These are phyloP conservation scores for Trissoscelio sp. DNA, from an alignment of 2,888 invertebrate genomes.

Conservation along the genomic window DNA sequence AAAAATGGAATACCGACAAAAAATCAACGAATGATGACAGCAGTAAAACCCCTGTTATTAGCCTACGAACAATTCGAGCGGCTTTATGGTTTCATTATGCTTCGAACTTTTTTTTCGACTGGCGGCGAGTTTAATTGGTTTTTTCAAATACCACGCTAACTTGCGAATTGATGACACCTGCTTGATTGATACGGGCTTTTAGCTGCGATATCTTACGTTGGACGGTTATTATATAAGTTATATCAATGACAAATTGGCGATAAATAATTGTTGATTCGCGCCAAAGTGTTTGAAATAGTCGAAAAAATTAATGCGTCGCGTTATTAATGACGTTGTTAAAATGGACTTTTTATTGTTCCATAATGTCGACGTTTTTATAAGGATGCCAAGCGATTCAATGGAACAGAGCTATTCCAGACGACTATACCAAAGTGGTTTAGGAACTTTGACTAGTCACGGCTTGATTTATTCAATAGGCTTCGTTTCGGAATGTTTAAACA, in stretches of 20 bases:
- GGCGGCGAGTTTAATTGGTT: constrained; percentile 30
- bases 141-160: constrained; percentile 7
- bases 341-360: constrained; percentile 29
- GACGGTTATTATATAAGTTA: constrained; percentile 26
- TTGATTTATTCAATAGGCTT: constrained; percentile 7
- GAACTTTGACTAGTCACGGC: constrained; percentile 6
- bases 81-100: constrained; percentile 33
- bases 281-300: constrained; percentile 26
- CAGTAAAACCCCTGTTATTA: constrained; percentile 36
- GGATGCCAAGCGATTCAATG: background rate
- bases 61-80: constrained; percentile 23
- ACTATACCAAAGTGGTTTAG: constrained; percentile 1
- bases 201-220: background rate
- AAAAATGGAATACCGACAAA: constrained; percentile 46
- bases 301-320: constrained; percentile 49
- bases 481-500: background rate
- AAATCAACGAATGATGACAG: constrained; percentile 36
- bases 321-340: constrained; percentile 38
- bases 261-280: constrained; percentile 19
- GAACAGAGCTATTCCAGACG: background rate
- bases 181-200: constrained; percentile 29
- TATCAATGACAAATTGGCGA: constrained; percentile 23
- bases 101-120: constrained; percentile 11
- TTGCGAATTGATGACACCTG: background rate
- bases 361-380: constrained; percentile 17